phyloP scores from a whole-genome alignment of 1,140 invertebrate genomes.

The Lordiphosa mommai region DNA sequence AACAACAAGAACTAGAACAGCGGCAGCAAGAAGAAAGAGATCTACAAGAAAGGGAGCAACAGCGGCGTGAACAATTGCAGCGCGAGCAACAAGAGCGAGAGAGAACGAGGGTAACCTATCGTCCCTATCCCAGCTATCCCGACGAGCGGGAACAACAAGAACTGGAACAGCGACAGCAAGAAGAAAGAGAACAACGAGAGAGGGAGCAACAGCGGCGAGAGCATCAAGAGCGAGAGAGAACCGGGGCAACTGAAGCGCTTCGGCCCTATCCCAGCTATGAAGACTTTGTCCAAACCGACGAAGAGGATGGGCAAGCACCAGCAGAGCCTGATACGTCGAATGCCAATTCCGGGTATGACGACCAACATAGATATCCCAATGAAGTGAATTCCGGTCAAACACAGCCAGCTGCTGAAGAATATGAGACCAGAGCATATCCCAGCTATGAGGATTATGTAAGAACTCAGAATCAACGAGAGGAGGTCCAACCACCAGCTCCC shows the following conservation, averaged over 20 bases:
- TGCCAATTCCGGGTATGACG: background rate
- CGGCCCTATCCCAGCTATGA: background rate
- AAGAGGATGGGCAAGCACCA: background rate
- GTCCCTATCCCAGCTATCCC: no score
- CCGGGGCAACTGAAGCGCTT: background rate
- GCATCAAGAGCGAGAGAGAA: background rate
- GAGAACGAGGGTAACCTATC: no score
- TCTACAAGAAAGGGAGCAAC: conserved; percentile 7
- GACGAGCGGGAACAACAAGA: no score
- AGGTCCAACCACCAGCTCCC: conserved; percentile 5
- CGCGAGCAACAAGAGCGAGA: conserved; percentile 5
- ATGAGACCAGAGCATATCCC: conserved; percentile 2
- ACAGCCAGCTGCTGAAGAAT: background rate
- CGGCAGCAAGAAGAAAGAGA: conserved; percentile 10
- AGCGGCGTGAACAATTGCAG: conserved; percentile 10
- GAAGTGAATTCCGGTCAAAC: background rate
- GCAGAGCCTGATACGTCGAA: background rate
- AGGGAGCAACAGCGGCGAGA: conserved; percentile 1
- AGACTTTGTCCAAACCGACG: no score
- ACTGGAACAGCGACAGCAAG: no score
- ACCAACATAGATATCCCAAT: background rate
- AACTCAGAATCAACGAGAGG: conserved; percentile 13
- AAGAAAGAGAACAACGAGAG: no score
- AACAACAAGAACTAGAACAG: background rate
- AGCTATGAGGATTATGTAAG: conserved; percentile 25